Conservation (phyloP, 2,888 invertebrate genomes). For the Limenitis arthemis region DNA sequence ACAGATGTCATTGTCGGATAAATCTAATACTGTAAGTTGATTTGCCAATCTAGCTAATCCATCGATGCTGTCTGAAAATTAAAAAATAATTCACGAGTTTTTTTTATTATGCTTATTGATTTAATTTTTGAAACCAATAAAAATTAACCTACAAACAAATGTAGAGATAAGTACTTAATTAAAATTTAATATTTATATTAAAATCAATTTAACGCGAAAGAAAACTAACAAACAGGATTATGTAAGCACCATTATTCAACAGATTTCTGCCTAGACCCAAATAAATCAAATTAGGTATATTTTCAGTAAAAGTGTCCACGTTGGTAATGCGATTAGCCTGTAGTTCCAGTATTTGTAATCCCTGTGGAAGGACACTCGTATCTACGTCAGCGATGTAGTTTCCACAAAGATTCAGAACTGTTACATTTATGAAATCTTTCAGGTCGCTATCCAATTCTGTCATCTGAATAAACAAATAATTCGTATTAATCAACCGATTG, state of each 20-base stretch:
- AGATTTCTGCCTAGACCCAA: slow-evolving; percentile 68
- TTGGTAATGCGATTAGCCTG: slow-evolving; percentile 59
- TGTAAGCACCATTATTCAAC: slow-evolving; percentile 38
- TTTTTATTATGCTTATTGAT: not conserved
- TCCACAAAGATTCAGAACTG: slow-evolving; percentile 59
- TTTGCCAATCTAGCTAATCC: slow-evolving; percentile 33
- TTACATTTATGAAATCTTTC: slow-evolving; percentile 45
- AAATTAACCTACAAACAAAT: too few species aligned
- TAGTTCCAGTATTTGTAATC: slow-evolving; percentile 58
- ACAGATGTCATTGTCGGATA: slow-evolving; percentile 74
- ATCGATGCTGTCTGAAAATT: slow-evolving; percentile 34
- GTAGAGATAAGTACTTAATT: not conserved
- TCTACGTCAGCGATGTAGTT: slow-evolving; percentile 46
- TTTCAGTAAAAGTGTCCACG: slow-evolving; percentile 40
- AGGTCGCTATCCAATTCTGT: slow-evolving; percentile 55
- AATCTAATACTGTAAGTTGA: slow-evolving; percentile 53
- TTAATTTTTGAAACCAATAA: not conserved
- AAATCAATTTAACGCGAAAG: not conserved
- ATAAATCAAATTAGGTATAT: slow-evolving; percentile 46
- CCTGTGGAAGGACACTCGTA: slow-evolving; percentile 46
- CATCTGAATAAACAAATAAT: slow-evolving; percentile 44
- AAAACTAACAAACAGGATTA: not conserved
- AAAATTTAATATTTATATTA: not conserved
- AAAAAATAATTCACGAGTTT: not conserved
- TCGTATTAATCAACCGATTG: not conserved